Evolutionary conservation across 1,140 invertebrate species (phyloP).

Genomic region (Babylonia areolata): DNA sequence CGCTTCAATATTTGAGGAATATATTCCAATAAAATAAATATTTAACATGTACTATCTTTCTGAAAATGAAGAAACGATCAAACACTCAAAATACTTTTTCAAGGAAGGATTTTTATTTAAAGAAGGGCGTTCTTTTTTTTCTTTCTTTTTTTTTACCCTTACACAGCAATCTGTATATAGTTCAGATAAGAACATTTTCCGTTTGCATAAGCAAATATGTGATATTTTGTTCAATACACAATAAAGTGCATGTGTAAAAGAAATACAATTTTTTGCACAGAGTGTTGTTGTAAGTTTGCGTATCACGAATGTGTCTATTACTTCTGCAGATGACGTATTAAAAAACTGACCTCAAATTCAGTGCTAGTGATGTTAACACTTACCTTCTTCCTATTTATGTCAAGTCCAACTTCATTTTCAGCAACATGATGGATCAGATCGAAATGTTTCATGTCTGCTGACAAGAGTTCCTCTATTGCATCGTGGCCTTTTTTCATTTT

Average conservation of each 20-base stretch:
- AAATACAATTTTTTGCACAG: neutral
- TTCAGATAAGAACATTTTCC: neutral
- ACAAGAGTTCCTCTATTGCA: no score
- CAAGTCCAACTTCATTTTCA: no score
- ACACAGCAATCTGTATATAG: slow-evolving; percentile 8
- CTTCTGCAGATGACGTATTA: neutral
- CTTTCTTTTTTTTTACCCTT: neutral
- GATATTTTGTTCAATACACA: slow-evolving; percentile 10
- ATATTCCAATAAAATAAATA: neutral
- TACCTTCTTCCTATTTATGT: no score
- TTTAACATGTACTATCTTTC: neutral
- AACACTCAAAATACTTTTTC: neutral
- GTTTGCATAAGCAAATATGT: neutral
- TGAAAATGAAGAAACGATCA: neutral
- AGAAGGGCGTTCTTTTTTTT: neutral
- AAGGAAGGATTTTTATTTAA: neutral
- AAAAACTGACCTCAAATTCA: no score
- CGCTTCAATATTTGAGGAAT: neutral
- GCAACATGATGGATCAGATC: no score
- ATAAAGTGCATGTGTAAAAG: slow-evolving; percentile 9
- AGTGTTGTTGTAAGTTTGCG: no score
- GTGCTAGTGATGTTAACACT: no score
- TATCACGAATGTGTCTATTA: no score
- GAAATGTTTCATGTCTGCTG: no score
- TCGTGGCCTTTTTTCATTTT: no score